These are phyloP conservation scores for Hoplodrina blanda DNA, from an alignment of 2,888 invertebrate species.

Conservation along the genomic window DNA sequence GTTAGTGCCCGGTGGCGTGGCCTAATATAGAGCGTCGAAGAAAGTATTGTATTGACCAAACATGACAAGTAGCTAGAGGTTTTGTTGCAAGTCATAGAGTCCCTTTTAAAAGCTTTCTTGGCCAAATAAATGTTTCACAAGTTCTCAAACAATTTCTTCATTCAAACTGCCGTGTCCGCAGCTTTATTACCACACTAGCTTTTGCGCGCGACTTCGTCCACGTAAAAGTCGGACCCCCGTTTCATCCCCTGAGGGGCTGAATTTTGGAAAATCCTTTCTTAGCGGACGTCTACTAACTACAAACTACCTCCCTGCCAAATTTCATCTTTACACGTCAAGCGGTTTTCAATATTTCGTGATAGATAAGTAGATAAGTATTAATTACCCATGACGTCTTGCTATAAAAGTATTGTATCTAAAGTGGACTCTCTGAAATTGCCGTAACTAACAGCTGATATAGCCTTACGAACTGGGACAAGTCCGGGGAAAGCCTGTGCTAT, in stretches of 20 bases:
- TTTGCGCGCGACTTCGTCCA: too few species aligned
- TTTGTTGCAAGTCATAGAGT: constrained; percentile 2
- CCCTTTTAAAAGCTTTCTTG: constrained; percentile 6
- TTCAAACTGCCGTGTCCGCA: not conserved
- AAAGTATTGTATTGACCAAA: constrained; percentile 80
- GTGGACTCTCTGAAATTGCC: not conserved
- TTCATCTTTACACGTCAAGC: too few species aligned
- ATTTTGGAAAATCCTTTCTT: too few species aligned
- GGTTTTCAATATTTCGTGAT: too few species aligned
- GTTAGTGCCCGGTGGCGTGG: constrained; percentile 61
- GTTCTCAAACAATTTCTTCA: not conserved
- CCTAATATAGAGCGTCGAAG: constrained; percentile 63
- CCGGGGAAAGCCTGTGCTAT: constrained; percentile 49
- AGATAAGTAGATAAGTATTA: not conserved
- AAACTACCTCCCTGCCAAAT: too few species aligned
- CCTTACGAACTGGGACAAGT: constrained; percentile 26
- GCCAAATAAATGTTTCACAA: constrained; percentile 13
- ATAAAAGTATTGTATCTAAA: not conserved
- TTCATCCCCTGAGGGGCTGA: too few species aligned
- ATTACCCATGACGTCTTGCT: not conserved
- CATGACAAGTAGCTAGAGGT: constrained; percentile 52
- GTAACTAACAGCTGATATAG: constrained; percentile 33
- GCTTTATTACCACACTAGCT: too few species aligned
- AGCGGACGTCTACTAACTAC: too few species aligned
- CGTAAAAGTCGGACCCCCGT: too few species aligned